These are phyloP conservation scores for Protonemura montana DNA, from an alignment of 2,888 invertebrate species.

Conservation along the genomic window DNA sequence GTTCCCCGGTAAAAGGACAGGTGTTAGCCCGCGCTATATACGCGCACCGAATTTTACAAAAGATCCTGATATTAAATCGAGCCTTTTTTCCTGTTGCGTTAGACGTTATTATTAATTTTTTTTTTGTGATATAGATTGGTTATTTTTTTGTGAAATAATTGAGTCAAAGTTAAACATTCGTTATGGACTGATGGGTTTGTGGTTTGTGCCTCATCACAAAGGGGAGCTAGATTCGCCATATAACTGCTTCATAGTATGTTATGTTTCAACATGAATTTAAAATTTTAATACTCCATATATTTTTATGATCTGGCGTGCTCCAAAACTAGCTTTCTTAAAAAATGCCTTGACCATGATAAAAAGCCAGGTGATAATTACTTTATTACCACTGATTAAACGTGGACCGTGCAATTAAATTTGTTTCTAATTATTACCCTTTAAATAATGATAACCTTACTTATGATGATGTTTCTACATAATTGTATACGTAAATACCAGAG, in stretches of 20 bases:
- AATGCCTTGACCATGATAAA: not conserved
- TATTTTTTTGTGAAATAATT: not conserved
- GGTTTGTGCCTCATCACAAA: too few species aligned
- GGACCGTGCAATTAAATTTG: not conserved
- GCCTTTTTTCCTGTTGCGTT: not conserved
- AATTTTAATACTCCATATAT: not conserved
- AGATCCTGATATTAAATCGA: conserved; percentile 16
- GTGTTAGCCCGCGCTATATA: not conserved
- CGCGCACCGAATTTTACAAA: conserved; percentile 21
- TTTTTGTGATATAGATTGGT: not conserved
- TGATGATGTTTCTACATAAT: not conserved
- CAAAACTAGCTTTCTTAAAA: not conserved
- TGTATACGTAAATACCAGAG: not conserved
- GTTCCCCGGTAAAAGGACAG: conserved; percentile 15
- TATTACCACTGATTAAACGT: not conserved
- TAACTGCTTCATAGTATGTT: not conserved
- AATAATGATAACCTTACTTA: not conserved
- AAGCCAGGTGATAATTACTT: not conserved
- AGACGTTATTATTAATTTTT: not conserved
- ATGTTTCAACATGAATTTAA: not conserved
- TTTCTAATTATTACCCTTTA: not conserved
- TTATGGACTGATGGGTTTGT: not conserved
- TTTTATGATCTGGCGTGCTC: not conserved
- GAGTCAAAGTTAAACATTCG: conserved; percentile 2
- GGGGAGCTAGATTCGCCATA: too few species aligned